Evolutionary conservation across 2,113 vertebrate genomes (phyloP).

Genomic region (Castor canadensis): DNA sequence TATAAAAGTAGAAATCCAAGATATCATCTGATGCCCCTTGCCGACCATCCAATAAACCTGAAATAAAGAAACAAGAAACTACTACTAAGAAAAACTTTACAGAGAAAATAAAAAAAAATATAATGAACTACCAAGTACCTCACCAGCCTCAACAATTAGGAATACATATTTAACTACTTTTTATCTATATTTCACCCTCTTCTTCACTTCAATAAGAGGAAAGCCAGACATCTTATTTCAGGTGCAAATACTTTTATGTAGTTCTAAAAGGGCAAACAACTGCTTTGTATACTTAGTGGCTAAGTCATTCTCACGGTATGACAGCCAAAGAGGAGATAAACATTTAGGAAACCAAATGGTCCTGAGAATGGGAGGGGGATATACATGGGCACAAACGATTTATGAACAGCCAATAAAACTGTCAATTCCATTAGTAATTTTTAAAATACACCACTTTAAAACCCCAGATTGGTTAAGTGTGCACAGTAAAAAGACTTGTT

Average conservation of each 20-base stretch:
- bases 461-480: not conserved
- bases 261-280: not conserved
- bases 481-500: not conserved
- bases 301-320: not conserved
- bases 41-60: not conserved
- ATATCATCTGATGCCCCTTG: not conserved
- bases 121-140: not conserved
- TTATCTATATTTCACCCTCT: not conserved
- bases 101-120: not conserved
- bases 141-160: not conserved
- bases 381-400: not conserved
- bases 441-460: not conserved
- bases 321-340: not conserved
- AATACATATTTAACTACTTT: not conserved
- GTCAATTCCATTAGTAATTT: not conserved
- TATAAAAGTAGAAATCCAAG: conserved; percentile 24
- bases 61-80: not conserved
- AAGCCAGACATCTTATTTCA: not conserved
- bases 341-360: not conserved
- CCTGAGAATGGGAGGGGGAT: not conserved
- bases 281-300: not conserved
- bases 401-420: not conserved
- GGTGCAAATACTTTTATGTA: not conserved
- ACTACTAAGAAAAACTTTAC: not conserved
- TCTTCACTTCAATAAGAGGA: not conserved